Percentiles rank a stretch among this genome's conserved stretches.
These are phyloP conservation scores for Lagopus leucura DNA, from an alignment of 2,113 vertebrate species.

Conservation along the genomic window DNA sequence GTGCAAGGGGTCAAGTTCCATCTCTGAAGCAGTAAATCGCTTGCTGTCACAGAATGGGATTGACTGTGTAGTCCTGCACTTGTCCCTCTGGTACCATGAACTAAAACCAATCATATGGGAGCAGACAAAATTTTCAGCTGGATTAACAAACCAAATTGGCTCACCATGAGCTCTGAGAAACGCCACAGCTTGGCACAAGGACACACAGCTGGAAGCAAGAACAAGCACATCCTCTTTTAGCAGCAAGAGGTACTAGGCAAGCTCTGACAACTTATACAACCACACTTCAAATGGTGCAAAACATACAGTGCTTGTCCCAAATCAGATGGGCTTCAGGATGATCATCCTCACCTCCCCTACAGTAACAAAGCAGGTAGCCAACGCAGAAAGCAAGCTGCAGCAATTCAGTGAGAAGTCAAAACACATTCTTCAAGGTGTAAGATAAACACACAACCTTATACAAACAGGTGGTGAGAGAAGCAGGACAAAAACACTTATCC, in stretches of 20 bases:
- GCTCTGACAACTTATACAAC: neutral
- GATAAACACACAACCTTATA: neutral
- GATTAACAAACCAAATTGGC: neutral
- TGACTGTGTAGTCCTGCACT: accelerated
- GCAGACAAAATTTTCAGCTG: neutral
- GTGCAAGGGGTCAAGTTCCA: neutral
- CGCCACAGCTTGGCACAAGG: neutral
- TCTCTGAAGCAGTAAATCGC: neutral
- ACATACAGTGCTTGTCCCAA: neutral
- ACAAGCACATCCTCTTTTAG: neutral
- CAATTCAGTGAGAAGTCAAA: neutral
- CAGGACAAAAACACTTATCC: neutral
- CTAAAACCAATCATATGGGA: neutral
- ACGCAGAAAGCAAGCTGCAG: neutral
- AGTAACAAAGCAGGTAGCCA: neutral
- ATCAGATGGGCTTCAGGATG: neutral
- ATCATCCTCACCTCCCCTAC: neutral
- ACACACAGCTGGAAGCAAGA: accelerated
- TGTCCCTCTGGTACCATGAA: neutral
- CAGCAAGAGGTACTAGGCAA: neutral
- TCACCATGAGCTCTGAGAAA: neutral
- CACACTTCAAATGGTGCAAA: neutral
- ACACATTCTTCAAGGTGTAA: neutral
- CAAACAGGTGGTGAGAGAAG: neutral
- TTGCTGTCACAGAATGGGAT: neutral